phyloP scores from a whole-genome alignment of 1,140 invertebrate genomes.

The Ruditapes philippinarum region DNA sequence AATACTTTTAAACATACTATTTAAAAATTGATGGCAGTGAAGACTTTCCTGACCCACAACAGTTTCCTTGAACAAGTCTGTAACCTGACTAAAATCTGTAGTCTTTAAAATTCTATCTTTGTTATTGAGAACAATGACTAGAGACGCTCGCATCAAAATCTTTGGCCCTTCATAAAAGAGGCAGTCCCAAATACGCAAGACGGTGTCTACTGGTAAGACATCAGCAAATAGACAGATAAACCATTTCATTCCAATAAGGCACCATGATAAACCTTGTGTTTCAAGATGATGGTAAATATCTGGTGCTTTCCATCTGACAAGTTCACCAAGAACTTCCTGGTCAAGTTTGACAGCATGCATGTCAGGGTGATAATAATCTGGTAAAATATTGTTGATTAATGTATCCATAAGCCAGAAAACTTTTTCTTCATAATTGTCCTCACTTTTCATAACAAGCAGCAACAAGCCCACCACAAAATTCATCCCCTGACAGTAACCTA shows the following conservation, averaged over 20 bases:
- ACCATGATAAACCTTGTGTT: conserved; percentile 93
- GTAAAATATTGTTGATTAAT: conserved; percentile 94
- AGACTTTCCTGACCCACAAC: conserved; percentile 91
- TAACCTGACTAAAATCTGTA: conserved; percentile 92
- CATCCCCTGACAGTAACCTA: conserved; percentile 96
- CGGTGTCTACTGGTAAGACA: conserved; percentile 96
- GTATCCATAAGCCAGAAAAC: conserved; percentile 97
- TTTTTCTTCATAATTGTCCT: conserved; percentile 92
- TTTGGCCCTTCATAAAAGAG: conserved; percentile 97
- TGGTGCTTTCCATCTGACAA: conserved; percentile 93
- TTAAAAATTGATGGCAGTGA: conserved; percentile 93
- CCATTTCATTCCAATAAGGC: conserved; percentile 96
- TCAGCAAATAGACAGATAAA: conserved; percentile 97
- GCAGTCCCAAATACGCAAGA: conserved; percentile 97
- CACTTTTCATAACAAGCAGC: conserved; percentile 93
- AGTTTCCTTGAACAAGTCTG: conserved; percentile 93
- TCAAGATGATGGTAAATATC: conserved; percentile 93
- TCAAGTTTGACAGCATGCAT: conserved; percentile 96
- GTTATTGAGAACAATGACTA: conserved; percentile 93
- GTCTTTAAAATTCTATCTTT: conserved; percentile 91
- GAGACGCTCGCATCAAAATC: conserved; percentile 94
- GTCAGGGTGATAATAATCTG: conserved; percentile 95
- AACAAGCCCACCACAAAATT: conserved; percentile 97
- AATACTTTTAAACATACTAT: conserved; percentile 93
- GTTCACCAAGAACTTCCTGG: conserved; percentile 94